phyloP scores from a whole-genome alignment of 1,140 invertebrate genomes.

The Drosophila arawakana region DNA sequence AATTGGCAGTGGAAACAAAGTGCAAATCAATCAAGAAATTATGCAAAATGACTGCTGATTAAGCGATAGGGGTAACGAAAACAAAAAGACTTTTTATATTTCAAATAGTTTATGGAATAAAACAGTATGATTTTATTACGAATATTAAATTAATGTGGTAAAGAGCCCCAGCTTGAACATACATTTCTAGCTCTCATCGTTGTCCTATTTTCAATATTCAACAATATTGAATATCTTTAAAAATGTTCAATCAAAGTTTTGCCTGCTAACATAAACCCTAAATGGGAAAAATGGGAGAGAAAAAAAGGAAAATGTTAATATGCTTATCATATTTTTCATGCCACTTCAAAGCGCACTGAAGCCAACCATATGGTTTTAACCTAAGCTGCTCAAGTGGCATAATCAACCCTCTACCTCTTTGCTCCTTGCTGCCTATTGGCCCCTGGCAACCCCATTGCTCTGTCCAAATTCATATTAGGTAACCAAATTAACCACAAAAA shows the following conservation, averaged over 20 bases:
- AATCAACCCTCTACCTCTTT: conserved; percentile 42
- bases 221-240: conserved; percentile 15
- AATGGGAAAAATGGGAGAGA: conserved; percentile 6
- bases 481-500: conserved; percentile 37
- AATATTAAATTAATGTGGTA: too few relatives aligned
- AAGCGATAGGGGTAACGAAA: background rate
- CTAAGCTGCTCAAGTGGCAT: conserved; percentile 75
- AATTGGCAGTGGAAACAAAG: conserved; percentile 17
- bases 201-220: conserved; percentile 11
- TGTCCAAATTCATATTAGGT: conserved; percentile 37
- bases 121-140: too few relatives aligned
- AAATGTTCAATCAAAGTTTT: conserved; percentile 52
- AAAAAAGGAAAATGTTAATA: conserved; percentile 48
- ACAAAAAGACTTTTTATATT: background rate
- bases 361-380: conserved; percentile 67
- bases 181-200: background rate
- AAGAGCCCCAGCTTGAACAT: background rate
- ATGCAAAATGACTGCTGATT: background rate
- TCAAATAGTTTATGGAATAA: too few relatives aligned
- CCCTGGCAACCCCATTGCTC: conserved; percentile 29
- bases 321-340: conserved; percentile 64
- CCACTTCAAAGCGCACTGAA: conserved; percentile 67
- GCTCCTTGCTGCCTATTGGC: too few relatives aligned
- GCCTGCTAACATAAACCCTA: background rate
- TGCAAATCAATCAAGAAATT: conserved; percentile 22